These are phyloP conservation scores for Siniperca chuatsi DNA, from an alignment of 2,113 vertebrate genomes.

Conservation along the genomic window DNA sequence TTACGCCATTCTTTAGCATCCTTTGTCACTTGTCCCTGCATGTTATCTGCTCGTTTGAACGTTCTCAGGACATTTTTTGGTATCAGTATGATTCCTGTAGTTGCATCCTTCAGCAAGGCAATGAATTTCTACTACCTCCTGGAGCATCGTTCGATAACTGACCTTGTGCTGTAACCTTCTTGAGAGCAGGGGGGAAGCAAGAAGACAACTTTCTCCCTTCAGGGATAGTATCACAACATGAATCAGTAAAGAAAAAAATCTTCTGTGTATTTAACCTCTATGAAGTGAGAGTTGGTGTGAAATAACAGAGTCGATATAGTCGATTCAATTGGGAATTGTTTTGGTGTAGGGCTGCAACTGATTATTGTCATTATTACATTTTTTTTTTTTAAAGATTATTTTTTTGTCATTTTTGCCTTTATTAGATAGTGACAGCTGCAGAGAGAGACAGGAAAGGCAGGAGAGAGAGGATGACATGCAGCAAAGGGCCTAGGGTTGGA, in stretches of 20 bases:
- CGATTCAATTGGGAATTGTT: no score
- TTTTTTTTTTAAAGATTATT: no score
- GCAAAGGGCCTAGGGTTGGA: no score
- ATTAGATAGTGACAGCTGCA: no score
- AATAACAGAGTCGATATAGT: not conserved
- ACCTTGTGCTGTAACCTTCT: conserved; percentile 50
- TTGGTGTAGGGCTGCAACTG: no score
- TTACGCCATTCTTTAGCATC: not conserved
- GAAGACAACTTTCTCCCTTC: conserved; percentile 39
- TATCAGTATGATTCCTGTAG: not conserved
- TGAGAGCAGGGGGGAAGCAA: conserved; percentile 5
- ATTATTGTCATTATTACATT: no score
- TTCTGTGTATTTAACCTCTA: not conserved
- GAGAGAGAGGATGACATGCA: no score
- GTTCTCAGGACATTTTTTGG: not conserved
- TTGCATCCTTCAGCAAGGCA: conserved; percentile 39
- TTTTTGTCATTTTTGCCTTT: no score
- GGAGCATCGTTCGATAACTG: conserved; percentile 40
- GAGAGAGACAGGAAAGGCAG: no score
- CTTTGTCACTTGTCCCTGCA: not conserved
- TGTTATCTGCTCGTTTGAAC: not conserved
- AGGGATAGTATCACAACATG: conserved; percentile 29
- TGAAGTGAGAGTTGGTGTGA: conserved; percentile 8
- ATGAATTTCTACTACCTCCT: conserved; percentile 35
- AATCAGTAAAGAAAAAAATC: conserved; percentile 20